Conservation (phyloP, 2,888 invertebrate genomes). For the Cyaniris semiargus region DNA sequence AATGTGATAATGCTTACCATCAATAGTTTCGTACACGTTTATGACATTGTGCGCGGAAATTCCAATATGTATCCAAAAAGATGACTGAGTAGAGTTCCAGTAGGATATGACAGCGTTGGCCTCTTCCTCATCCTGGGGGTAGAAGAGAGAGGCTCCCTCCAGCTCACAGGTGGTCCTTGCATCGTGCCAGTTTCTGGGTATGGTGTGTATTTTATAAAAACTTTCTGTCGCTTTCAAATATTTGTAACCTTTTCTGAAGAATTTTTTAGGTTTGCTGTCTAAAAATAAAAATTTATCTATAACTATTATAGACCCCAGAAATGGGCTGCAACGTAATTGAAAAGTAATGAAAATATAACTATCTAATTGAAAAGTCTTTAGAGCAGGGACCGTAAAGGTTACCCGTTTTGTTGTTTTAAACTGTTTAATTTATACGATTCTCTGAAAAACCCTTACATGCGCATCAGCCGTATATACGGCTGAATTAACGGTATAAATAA, state of each 20-base stretch:
- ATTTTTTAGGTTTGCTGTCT: slow-evolving; percentile 49
- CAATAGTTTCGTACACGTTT: slow-evolving; percentile 56
- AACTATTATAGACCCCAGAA: neutral
- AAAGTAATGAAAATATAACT: no score
- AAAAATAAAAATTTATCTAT: slow-evolving; percentile 47
- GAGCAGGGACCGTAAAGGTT: no score
- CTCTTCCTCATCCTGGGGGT: slow-evolving; percentile 57
- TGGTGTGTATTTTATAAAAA: slow-evolving; percentile 65
- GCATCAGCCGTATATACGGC: no score
- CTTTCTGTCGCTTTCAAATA: slow-evolving; percentile 51
- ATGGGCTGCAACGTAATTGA: neutral
- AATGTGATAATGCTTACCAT: slow-evolving; percentile 44
- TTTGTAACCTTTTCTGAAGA: slow-evolving; percentile 62
- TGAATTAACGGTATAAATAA: no score
- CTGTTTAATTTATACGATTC: no score
- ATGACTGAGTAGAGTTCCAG: slow-evolving; percentile 50
- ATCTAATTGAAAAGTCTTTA: neutral
- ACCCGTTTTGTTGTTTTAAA: no score
- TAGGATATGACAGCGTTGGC: slow-evolving; percentile 47
- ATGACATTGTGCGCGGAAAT: slow-evolving; percentile 51
- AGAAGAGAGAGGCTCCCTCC: slow-evolving; percentile 60
- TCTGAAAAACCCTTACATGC: no score
- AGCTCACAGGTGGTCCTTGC: slow-evolving; percentile 54
- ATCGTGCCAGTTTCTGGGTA: slow-evolving; percentile 54
- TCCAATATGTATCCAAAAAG: slow-evolving; percentile 51